These are phyloP conservation scores for Eonycteris spelaea DNA, from an alignment of 2,113 vertebrate species.

Conservation along the genomic window DNA sequence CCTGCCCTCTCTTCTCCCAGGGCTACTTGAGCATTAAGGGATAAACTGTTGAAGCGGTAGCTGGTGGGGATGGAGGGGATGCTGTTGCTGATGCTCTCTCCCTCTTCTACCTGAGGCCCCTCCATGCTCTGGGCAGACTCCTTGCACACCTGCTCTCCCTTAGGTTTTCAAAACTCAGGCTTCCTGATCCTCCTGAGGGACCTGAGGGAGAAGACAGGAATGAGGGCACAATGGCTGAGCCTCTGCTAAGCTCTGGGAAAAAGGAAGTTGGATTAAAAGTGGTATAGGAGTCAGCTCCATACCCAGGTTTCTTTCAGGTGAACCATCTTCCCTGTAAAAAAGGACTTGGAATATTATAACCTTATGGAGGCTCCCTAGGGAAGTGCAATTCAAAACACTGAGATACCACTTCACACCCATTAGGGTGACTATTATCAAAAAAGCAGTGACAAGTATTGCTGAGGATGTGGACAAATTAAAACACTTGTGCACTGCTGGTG, in stretches of 20 bases:
- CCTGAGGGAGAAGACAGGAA: not conserved
- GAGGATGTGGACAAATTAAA: not conserved
- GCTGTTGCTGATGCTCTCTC: not conserved
- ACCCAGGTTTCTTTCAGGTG: not conserved
- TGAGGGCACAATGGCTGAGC: not conserved
- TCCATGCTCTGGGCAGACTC: not conserved
- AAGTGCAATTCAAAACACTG: not conserved
- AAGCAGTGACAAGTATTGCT: not conserved
- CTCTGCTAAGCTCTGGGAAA: not conserved
- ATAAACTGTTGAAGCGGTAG: not conserved
- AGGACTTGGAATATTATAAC: not conserved
- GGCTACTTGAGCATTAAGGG: too few relatives aligned
- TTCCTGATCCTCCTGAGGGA: not conserved
- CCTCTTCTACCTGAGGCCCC: not conserved
- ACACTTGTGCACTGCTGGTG: not conserved
- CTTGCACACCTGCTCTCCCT: not conserved
- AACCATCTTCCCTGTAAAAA: not conserved
- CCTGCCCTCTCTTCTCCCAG: not conserved
- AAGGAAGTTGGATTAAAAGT: not conserved
- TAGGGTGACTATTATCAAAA: not conserved
- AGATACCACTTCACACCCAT: not conserved
- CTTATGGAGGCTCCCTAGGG: not conserved
- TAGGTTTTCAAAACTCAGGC: not conserved
- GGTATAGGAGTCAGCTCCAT: not conserved
- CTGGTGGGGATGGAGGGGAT: not conserved